Evolutionary conservation across 2,888 invertebrate species (phyloP).

Genomic region (Thumatha senex): DNA sequence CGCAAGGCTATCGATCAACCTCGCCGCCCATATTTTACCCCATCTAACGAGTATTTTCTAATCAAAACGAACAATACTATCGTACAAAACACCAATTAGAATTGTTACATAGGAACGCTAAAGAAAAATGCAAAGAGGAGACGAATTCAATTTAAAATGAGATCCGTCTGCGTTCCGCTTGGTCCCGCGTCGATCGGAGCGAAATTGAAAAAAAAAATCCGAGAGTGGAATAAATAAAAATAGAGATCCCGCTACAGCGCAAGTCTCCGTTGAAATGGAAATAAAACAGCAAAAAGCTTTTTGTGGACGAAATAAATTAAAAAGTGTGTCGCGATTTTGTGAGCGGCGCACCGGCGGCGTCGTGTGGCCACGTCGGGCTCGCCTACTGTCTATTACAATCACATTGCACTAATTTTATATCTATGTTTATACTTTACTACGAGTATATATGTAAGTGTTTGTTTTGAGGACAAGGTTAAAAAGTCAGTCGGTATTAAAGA

Average conservation of each 20-base stretch:
- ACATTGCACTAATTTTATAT: slow-evolving; percentile 18
- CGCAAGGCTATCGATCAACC: slow-evolving; percentile 66
- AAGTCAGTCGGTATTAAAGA: too few species aligned
- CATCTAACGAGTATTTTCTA: slow-evolving; percentile 56
- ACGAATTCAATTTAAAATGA: slow-evolving; percentile 80
- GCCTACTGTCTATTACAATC: slow-evolving; percentile 49
- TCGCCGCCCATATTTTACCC: slow-evolving; percentile 44
- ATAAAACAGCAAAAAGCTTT: slow-evolving; percentile 79
- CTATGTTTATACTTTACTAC: too few species aligned
- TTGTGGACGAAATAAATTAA: slow-evolving; percentile 83
- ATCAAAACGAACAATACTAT: slow-evolving; percentile 65
- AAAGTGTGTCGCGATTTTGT: slow-evolving; percentile 80
- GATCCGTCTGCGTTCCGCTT: slow-evolving; percentile 77
- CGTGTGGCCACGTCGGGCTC: slow-evolving; percentile 33
- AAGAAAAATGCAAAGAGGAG: slow-evolving; percentile 72
- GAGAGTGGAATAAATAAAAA: slow-evolving; percentile 79
- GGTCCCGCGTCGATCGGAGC: slow-evolving; percentile 75
- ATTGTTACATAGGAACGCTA: slow-evolving; percentile 63
- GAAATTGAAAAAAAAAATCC: slow-evolving; percentile 77
- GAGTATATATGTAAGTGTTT: too few species aligned
- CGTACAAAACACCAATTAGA: slow-evolving; percentile 79
- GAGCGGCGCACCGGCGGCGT: slow-evolving; percentile 50
- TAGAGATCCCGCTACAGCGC: slow-evolving; percentile 82
- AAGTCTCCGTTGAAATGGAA: slow-evolving; percentile 83
- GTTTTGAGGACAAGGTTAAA: too few species aligned